Percentiles rank a stretch among this genome's conserved stretches.
Evolutionary conservation across 2,113 vertebrate species (phyloP).

Genomic region (Rallus limicola): DNA sequence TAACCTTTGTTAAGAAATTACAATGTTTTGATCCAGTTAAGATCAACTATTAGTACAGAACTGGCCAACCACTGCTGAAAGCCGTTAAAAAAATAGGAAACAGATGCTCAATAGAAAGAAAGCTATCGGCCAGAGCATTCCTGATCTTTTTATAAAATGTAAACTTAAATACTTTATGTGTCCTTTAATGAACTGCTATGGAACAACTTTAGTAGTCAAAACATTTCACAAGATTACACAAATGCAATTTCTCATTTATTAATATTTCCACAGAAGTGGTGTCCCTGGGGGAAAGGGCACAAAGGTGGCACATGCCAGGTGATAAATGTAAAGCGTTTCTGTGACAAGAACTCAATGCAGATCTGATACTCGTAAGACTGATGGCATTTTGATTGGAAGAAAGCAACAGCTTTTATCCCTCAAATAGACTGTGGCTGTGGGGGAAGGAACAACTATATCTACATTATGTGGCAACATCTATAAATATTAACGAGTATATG

Average conservation of each 20-base stretch:
- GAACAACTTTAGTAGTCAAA: conserved; percentile 81
- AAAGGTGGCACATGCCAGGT: conserved; percentile 44
- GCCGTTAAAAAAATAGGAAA: conserved; percentile 79
- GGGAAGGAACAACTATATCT: conserved; percentile 39
- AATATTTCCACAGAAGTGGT: conserved; percentile 66
- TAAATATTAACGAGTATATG: conserved; percentile 10
- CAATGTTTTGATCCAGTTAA: conserved; percentile 76
- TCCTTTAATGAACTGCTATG: conserved; percentile 82
- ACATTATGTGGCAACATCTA: conserved; percentile 6
- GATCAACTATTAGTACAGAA: conserved; percentile 78
- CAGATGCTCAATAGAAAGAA: conserved; percentile 79
- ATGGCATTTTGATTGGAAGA: conserved; percentile 45
- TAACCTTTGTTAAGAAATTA: conserved; percentile 79
- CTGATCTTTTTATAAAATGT: conserved; percentile 81
- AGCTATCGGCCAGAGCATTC: conserved; percentile 77
- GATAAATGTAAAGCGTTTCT: conserved; percentile 57
- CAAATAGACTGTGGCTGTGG: neutral
- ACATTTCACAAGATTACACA: conserved; percentile 78
- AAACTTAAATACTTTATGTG: conserved; percentile 82
- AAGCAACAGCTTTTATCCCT: conserved; percentile 46
- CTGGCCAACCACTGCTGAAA: conserved; percentile 72
- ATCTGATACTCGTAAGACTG: conserved; percentile 24
- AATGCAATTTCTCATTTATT: conserved; percentile 74
- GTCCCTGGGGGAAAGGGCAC: conserved; percentile 67
- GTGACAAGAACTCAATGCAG: neutral